Base-by-base conservation (phyloP, 2,113 vertebrate genomes). In the Numenius arquata region DNA sequence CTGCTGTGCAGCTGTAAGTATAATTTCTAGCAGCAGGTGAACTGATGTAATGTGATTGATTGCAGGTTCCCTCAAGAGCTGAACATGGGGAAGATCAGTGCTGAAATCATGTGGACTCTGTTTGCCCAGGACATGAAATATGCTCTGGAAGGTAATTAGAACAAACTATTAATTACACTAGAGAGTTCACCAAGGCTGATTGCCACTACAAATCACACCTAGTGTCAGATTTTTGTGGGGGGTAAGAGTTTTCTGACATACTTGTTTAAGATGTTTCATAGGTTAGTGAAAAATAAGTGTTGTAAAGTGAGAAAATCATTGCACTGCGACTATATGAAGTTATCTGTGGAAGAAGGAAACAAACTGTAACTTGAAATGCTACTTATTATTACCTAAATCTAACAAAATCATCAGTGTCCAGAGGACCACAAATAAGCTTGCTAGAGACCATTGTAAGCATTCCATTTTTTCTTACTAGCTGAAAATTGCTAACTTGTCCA, bases 111-210 rank as follows among this genome's bases (percentile, higher is more conserved):
- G 97, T 99, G 99, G 99, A 98, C 88, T 89, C 98, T 99, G 72
- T 99, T 99, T 93, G 98, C 99, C 86, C 98, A 98, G 93, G 99
- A 99, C 88, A 99, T 99, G 99, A 99, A 99, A 95, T 99, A 99
- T 80, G 99, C 99, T 65, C 98, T 99, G 97, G 99, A 99, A 98
- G 99, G 99, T 99, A 98, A 98, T 88, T 92, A 81, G 26, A 92
- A 58, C 27, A 56, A 81, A 53, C 27, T 78, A 55, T 70, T 82
- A 75, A 86, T 56, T 92, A 47, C 36, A 47, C 40, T 55, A 47
- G 7, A 38, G 21, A 7, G 53, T 74, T 96, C 71, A 77, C 17
- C 18, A 50, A 81, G 58, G 36, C 68, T 76, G 21, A 79, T 83
- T 91, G 67, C 20, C 14, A 41, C 18, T 79, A 41, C 62, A 74